These are phyloP conservation scores for Lampropteryx suffumata DNA, from an alignment of 2,888 invertebrate species.

Conservation along the genomic window DNA sequence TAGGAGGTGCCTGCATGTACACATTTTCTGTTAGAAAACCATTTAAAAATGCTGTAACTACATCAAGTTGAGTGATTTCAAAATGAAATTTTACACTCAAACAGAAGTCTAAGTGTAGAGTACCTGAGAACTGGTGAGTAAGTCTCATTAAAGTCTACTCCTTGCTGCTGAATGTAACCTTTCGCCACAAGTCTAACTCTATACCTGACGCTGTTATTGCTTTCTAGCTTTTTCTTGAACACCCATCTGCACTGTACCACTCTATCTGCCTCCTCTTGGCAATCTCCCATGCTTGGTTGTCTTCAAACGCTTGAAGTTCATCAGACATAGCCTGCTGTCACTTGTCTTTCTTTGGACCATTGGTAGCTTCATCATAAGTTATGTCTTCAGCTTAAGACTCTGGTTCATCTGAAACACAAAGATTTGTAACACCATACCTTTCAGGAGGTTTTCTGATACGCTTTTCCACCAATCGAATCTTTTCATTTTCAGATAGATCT, in stretches of 20 bases:
- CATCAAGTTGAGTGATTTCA: constrained; percentile 9
- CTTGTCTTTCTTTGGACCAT: background rate
- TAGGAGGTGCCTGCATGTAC: constrained; percentile 1
- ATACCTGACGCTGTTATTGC: background rate
- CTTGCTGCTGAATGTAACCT: constrained; percentile 5
- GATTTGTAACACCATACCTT: background rate
- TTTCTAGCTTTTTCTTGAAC: constrained; percentile 5
- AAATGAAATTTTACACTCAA: constrained; percentile 2
- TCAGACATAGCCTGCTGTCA: background rate
- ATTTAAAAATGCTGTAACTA: constrained; percentile 12
- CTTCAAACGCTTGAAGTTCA: background rate
- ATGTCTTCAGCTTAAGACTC: background rate
- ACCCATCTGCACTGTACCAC: constrained; percentile 10
- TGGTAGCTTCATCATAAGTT: background rate
- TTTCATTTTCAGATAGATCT: background rate
- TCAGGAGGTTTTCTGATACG: background rate
- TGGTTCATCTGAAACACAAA: background rate
- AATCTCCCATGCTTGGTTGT: background rate
- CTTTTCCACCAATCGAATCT: background rate
- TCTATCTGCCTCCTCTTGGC: background rate
- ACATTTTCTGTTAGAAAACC: constrained; percentile 1
- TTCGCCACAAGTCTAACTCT: constrained; percentile 9
- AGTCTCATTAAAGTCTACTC: constrained; percentile 8
- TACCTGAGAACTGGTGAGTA: constrained; percentile 11
- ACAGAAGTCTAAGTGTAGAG: constrained; percentile 6